Evolutionary conservation across 2,888 invertebrate species (phyloP).

Genomic region (Hypercompe scribonia): DNA sequence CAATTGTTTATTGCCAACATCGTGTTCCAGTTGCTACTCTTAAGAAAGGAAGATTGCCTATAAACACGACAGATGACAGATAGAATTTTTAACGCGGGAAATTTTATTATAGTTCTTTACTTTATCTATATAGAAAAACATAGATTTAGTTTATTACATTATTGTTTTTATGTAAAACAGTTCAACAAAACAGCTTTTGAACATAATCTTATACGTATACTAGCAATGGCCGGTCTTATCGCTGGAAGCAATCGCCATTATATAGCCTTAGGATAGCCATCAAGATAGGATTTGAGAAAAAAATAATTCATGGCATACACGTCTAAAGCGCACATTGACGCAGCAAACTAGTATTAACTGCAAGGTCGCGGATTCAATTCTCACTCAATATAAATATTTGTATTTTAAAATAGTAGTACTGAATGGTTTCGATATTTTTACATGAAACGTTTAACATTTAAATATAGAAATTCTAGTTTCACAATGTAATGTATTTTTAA

Average conservation of each 20-base stretch:
- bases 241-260: neutral
- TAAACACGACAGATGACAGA: neutral
- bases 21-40: neutral
- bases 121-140: neutral
- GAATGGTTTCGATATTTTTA: neutral
- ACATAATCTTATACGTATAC: conserved; percentile 7
- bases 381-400: neutral
- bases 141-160: neutral
- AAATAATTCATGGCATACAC: neutral
- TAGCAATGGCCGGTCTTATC: conserved; percentile 4
- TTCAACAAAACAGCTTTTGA: neutral
- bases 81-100: neutral
- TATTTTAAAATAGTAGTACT: neutral
- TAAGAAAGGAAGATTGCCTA: neutral
- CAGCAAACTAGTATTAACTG: neutral
- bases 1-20: neutral
- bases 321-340: neutral
- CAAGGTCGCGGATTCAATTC: neutral
- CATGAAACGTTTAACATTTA: neutral
- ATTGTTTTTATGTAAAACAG: neutral
- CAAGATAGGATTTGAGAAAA: conserved; percentile 1
- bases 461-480: neutral
- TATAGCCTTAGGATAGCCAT: neutral
- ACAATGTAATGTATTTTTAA: neutral
- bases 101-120: neutral